Percentiles rank a stretch among this genome's conserved stretches.
These are phyloP conservation scores for Mesorhabditis spiculigera DNA, from an alignment of 2,888 invertebrate genomes.

Conservation along the genomic window DNA sequence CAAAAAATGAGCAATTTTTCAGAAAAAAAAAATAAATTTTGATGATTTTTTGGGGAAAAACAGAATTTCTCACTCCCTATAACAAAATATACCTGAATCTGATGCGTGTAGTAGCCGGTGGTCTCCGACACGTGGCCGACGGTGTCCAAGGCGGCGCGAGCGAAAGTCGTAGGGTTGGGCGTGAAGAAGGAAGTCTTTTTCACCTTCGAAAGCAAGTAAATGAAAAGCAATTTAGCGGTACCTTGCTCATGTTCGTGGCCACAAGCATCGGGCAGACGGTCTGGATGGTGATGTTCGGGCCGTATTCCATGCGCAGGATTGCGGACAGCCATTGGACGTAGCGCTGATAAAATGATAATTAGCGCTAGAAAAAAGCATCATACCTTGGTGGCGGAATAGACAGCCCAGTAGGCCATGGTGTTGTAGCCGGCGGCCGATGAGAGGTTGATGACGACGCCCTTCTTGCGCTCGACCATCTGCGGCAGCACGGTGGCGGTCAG, in stretches of 20 bases:
- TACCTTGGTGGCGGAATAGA: conserved; percentile 85
- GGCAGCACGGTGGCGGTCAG: conserved; percentile 83
- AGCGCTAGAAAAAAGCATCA: conserved; percentile 5
- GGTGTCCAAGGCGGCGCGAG: conserved; percentile 39
- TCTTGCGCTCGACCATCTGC: conserved; percentile 75
- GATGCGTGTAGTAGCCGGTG: conserved; percentile 48
- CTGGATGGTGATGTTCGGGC: conserved; percentile 57
- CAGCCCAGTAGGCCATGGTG: conserved; percentile 68
- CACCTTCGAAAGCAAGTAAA: conserved; percentile 12
- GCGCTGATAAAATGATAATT: conserved; percentile 24
- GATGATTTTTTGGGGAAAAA: background rate
- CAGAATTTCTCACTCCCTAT: background rate
- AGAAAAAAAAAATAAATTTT: background rate
- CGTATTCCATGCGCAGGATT: conserved; percentile 60
- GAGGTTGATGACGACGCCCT: conserved; percentile 84
- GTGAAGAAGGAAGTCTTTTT: conserved; percentile 43
- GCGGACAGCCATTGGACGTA: conserved; percentile 53
- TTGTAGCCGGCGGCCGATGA: conserved; percentile 78
- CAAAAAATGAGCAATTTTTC: background rate
- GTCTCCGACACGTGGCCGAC: conserved; percentile 49
- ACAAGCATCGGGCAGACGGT: conserved; percentile 52
- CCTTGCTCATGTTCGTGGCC: conserved; percentile 53
- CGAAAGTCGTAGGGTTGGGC: conserved; percentile 39
- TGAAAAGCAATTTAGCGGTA: background rate
- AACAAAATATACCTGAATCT: conserved; percentile 28